phyloP scores from a whole-genome alignment of 2,113 vertebrate species.

The Amphiprion percula region DNA sequence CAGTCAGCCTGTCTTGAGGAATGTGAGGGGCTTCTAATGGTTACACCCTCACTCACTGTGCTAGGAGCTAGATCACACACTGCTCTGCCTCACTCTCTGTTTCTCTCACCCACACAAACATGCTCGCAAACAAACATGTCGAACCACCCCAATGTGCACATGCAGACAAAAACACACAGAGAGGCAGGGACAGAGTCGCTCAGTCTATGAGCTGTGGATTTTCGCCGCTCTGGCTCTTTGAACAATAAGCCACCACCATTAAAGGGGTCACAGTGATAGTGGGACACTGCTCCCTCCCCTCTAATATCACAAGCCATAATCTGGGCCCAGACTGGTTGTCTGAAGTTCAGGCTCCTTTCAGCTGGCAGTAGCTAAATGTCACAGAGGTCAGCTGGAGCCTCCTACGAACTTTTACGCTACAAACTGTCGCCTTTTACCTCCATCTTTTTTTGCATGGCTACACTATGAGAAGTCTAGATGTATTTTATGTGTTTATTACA shows the following conservation, averaged over 20 bases:
- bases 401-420: constrained; percentile 14
- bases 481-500: constrained; percentile 39
- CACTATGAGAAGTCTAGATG: constrained; percentile 38
- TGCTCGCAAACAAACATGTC: constrained; percentile 70
- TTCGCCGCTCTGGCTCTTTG: constrained; percentile 63
- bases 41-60: constrained; percentile 76
- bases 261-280: constrained; percentile 70
- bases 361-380: constrained; percentile 59
- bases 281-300: constrained; percentile 55
- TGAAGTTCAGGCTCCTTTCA: constrained; percentile 61
- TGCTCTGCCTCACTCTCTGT: constrained; percentile 60
- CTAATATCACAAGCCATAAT: constrained; percentile 68
- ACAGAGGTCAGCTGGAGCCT: constrained; percentile 47
- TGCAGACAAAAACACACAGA: constrained; percentile 25
- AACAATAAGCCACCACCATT: constrained; percentile 67
- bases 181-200: constrained; percentile 46
- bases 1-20: constrained; percentile 82
- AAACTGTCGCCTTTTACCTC: constrained; percentile 16
- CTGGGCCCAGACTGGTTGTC: constrained; percentile 64
- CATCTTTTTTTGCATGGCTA: neutral
- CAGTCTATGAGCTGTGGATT: constrained; percentile 65
- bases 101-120: constrained; percentile 52
- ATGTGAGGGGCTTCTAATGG: constrained; percentile 82
- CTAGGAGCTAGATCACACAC: constrained; percentile 66
- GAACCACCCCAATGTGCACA: constrained; percentile 47